Evolutionary conservation across 92 coral and sea anemone genomes (phyloP).

Genomic region (Hydrozoanthus gracilis): DNA sequence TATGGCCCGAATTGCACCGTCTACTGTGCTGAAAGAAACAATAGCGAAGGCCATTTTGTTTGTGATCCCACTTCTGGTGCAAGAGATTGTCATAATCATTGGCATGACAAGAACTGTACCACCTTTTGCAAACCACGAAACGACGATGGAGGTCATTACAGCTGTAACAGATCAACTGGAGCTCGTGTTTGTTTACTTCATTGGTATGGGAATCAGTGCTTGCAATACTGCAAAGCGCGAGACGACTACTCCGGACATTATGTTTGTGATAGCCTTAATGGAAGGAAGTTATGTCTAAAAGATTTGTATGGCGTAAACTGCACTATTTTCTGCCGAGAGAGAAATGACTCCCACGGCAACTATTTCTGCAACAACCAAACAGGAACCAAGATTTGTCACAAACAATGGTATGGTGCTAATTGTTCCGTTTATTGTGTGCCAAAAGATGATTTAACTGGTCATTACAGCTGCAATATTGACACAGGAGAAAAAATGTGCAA

Average conservation of each 20-base stretch:
- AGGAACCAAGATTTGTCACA: conserved; percentile 65
- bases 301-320: conserved; percentile 72
- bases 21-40: conserved; percentile 77
- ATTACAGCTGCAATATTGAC: conserved; percentile 61
- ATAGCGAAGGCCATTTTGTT: conserved; percentile 71
- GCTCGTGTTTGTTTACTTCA: conserved; percentile 50
- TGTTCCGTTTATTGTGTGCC: conserved; percentile 64
- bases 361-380: conserved; percentile 57
- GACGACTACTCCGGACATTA: conserved; percentile 60
- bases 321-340: conserved; percentile 35
- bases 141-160: conserved; percentile 56
- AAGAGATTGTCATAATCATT: conserved; percentile 50
- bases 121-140: conserved; percentile 57
- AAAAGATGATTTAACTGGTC: conserved; percentile 60
- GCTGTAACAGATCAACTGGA: conserved; percentile 65
- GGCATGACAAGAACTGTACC: conserved; percentile 70
- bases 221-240: conserved; percentile 56
- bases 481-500: conserved; percentile 59
- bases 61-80: conserved; percentile 55
- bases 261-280: conserved; percentile 55
- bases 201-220: conserved; percentile 78
- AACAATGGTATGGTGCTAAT: conserved; percentile 71
- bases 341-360: conserved; percentile 48
- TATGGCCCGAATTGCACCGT: conserved; percentile 70
- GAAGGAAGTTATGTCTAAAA: conserved; percentile 54